phyloP scores from a whole-genome alignment of 2,797 vertebrate species.

The Acrossocheilus wenchowensis region DNA sequence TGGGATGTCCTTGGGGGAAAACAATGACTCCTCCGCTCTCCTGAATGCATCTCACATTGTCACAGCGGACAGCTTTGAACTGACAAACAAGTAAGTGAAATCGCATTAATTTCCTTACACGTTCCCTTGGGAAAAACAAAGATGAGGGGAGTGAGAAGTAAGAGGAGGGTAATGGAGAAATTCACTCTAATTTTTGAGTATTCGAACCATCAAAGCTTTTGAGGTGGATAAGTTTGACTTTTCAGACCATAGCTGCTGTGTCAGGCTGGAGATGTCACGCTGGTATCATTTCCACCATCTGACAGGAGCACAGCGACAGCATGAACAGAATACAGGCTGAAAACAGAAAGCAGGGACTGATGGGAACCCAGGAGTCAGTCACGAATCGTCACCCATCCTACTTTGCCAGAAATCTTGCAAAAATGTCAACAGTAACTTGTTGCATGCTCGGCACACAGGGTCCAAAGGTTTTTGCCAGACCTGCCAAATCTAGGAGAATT shows the following conservation, averaged over 20 bases:
- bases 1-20: conserved; percentile 45
- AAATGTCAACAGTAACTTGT: conserved; percentile 30
- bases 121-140: neutral
- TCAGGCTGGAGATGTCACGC: conserved; percentile 39
- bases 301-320: conserved; percentile 11
- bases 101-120: conserved; percentile 18
- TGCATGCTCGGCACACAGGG: neutral
- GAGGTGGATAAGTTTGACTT: conserved; percentile 11
- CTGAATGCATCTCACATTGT: conserved; percentile 36
- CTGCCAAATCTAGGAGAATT: neutral
- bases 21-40: conserved; percentile 34
- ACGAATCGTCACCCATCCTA: neutral
- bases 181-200: neutral
- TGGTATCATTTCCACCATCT: conserved; percentile 30
- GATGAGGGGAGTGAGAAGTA: neutral
- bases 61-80: conserved; percentile 49
- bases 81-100: conserved; percentile 35
- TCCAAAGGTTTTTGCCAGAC: neutral
- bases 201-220: neutral
- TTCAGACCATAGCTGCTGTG: conserved; percentile 11
- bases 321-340: conserved; percentile 20
- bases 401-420: conserved; percentile 2
- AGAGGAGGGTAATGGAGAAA: neutral
- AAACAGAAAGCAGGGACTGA: conserved; percentile 22
- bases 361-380: conserved; percentile 19